phyloP scores from a whole-genome alignment of 2,113 vertebrate genomes.

The Heloderma charlesbogerti region DNA sequence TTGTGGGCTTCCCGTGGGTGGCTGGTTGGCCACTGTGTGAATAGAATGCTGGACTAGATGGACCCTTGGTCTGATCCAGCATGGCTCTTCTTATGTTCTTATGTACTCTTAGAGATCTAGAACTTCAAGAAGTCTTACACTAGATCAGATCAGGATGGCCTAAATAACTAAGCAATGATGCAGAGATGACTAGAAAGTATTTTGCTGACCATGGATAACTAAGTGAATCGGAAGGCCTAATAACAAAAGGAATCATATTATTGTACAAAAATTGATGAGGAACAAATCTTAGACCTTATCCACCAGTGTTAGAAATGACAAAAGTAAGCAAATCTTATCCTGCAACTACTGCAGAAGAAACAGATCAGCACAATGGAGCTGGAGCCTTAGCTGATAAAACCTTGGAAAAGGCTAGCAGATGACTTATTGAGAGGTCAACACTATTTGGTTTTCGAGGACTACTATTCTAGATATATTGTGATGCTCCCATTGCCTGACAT shows the following conservation, averaged over 20 bases:
- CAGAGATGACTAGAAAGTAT: no score
- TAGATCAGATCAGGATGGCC: not conserved
- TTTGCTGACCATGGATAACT: not conserved
- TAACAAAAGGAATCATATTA: not conserved
- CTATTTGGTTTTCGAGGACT: not conserved
- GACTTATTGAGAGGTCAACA: not conserved
- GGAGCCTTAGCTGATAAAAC: not conserved
- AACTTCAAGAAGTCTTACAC: no score
- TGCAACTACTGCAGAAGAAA: not conserved
- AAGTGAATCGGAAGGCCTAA: not conserved
- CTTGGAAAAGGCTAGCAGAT: not conserved
- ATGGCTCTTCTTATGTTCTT: no score
- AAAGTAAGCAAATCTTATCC: not conserved
- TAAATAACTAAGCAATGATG: not conserved
- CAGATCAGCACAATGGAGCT: not conserved
- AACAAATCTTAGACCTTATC: not conserved
- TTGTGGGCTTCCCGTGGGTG: no score
- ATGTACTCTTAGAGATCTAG: no score
- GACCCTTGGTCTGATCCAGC: no score
- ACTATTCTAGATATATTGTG: not conserved
- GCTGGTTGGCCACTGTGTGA: no score
- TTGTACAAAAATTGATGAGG: not conserved
- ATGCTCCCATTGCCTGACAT: not conserved
- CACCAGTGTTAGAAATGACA: not conserved
- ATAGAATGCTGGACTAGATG: no score